Evolutionary conservation across 2,797 vertebrate genomes (phyloP).

Genomic region (Echiichthys vipera): DNA sequence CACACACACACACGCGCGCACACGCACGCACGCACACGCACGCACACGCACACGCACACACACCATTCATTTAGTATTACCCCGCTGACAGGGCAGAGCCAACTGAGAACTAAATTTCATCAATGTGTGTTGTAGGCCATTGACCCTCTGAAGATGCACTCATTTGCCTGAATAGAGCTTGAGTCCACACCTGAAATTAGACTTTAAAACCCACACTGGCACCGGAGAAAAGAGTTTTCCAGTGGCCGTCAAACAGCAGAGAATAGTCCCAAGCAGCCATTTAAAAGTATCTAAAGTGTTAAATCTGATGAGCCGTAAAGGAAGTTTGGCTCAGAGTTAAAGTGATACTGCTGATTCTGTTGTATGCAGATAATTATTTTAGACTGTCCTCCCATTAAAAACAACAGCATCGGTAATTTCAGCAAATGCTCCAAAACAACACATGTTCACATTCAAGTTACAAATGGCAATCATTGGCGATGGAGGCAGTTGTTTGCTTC

Average conservation of each 20-base stretch:
- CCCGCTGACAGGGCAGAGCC: slow-evolving; percentile 43
- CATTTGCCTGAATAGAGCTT: slow-evolving; percentile 26
- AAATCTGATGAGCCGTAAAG: background rate
- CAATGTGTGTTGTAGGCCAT: slow-evolving; percentile 30
- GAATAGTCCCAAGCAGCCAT: slow-evolving; percentile 4
- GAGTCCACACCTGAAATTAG: slow-evolving; percentile 28
- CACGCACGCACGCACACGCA: too few species aligned
- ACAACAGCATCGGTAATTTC: background rate
- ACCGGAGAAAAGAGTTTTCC: background rate
- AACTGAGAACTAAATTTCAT: slow-evolving; percentile 51
- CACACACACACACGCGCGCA: too few species aligned
- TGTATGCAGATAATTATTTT: background rate
- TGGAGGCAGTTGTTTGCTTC: background rate
- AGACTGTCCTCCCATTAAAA: background rate
- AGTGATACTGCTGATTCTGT: background rate
- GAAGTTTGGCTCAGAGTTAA: background rate
- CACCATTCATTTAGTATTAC: slow-evolving; percentile 36
- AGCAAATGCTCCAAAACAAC: background rate
- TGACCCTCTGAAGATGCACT: slow-evolving; percentile 40
- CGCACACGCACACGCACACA: background rate
- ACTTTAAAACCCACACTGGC: slow-evolving; percentile 24
- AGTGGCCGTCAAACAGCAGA: background rate
- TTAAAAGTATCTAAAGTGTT: slow-evolving; percentile 4
- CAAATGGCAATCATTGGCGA: background rate
- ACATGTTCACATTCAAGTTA: background rate